Evolutionary conservation across 1,140 invertebrate species (phyloP).

Genomic region (Acromyrmex echinatior): DNA sequence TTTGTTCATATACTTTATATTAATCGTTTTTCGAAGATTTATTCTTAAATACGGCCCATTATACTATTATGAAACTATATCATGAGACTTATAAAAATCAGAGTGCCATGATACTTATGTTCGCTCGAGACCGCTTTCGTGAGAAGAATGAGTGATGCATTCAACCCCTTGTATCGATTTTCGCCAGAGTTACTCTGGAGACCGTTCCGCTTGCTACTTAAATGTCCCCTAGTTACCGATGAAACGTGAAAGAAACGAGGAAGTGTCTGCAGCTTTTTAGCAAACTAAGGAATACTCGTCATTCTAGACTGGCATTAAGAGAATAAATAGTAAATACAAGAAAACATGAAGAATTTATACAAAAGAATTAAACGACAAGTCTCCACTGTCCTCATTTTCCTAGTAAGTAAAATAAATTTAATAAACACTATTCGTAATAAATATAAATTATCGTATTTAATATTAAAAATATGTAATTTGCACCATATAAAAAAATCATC

Average conservation of each 20-base stretch:
- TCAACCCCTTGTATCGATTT: slow-evolving; percentile 71
- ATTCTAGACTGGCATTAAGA: background rate
- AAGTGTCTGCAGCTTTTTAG: background rate
- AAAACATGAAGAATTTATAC: background rate
- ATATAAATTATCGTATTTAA: background rate
- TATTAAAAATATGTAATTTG: background rate
- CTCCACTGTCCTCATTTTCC: background rate
- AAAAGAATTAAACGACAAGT: background rate
- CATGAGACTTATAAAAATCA: background rate
- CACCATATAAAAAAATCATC: background rate
- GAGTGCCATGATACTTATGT: background rate
- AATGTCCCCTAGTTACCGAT: slow-evolving; percentile 67
- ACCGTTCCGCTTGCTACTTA: slow-evolving; percentile 60
- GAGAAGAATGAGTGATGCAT: slow-evolving; percentile 50
- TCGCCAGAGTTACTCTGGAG: slow-evolving; percentile 61
- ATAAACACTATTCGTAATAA: background rate
- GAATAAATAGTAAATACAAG: background rate
- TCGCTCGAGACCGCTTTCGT: slow-evolving; percentile 38
- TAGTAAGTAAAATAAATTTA: slow-evolving; percentile 28
- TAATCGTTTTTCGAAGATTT: background rate
- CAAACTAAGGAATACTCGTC: background rate
- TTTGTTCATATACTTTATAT: background rate
- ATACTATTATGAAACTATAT: background rate
- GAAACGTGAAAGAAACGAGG: slow-evolving; percentile 52
- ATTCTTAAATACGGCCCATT: background rate